Evolutionary conservation across 2,113 vertebrate genomes (phyloP).

Genomic region (Cololabis saira): DNA sequence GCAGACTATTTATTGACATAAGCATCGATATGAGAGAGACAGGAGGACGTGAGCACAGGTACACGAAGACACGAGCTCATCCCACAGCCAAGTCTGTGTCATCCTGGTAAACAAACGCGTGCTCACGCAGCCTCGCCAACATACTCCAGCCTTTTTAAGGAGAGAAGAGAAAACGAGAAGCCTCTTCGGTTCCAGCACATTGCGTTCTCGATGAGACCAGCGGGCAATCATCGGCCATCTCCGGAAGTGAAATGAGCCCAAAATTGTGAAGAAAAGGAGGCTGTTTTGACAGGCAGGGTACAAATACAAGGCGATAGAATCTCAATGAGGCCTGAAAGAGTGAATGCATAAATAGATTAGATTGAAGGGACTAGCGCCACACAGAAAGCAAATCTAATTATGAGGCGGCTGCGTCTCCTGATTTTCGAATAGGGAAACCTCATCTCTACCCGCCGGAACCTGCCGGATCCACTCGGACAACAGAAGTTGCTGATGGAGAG

Average conservation of each 20-base stretch:
- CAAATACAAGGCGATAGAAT: constrained; percentile 82
- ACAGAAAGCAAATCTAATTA: constrained; percentile 84
- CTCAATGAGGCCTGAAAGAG: constrained; percentile 83
- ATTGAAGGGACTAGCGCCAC: constrained; percentile 77
- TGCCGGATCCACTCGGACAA: constrained; percentile 65
- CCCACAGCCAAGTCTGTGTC: constrained; percentile 34
- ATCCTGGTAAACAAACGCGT: constrained; percentile 42
- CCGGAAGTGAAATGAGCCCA: constrained; percentile 77
- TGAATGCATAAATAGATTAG: constrained; percentile 83
- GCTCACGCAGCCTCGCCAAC: neutral
- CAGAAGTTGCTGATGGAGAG: constrained; percentile 45
- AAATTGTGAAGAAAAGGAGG: constrained; percentile 77
- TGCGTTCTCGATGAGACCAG: constrained; percentile 72
- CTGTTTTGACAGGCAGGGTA: constrained; percentile 79
- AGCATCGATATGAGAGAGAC: constrained; percentile 36
- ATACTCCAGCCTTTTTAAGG: constrained; percentile 21
- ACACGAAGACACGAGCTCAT: constrained; percentile 37
- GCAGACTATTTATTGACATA: constrained; percentile 41
- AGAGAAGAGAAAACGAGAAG: constrained; percentile 56
- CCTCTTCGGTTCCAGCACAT: constrained; percentile 76
- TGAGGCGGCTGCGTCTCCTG: constrained; percentile 72
- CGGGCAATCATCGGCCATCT: constrained; percentile 77
- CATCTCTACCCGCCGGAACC: constrained; percentile 69
- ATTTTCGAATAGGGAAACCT: constrained; percentile 70
- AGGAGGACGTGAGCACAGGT: constrained; percentile 13